phyloP scores from a whole-genome alignment of 2,113 vertebrate genomes.

The Thunnus maccoyii region DNA sequence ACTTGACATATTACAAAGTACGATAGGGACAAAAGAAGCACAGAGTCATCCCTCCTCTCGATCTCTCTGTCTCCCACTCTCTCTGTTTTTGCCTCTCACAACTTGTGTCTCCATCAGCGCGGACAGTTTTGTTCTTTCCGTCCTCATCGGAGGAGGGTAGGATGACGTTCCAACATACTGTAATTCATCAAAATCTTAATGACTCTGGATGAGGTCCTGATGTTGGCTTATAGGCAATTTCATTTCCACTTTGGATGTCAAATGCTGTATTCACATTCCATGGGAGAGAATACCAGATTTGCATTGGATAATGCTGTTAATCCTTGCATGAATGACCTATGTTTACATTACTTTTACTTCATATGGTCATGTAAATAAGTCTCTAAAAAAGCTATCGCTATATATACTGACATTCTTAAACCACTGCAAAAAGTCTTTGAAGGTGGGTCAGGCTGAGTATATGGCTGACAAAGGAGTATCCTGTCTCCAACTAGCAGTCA shows the following conservation, averaged over 20 bases:
- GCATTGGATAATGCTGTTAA: not conserved
- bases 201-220: constrained; percentile 34
- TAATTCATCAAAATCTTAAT: constrained; percentile 43
- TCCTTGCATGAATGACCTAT: not conserved
- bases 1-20: constrained; percentile 45
- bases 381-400: too few species aligned
- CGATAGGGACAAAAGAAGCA: constrained; percentile 51
- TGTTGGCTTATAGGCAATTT: constrained; percentile 24
- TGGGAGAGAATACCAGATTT: not conserved
- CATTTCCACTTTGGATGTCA: constrained; percentile 10
- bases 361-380: too few species aligned
- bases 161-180: constrained; percentile 36
- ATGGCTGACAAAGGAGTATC: too few species aligned
- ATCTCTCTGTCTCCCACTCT: constrained; percentile 34
- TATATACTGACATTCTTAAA: too few species aligned
- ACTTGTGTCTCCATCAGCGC: not conserved
- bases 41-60: constrained; percentile 14
- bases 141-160: constrained; percentile 26
- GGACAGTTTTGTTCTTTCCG: not conserved
- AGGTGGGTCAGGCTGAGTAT: too few species aligned
- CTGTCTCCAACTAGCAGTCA: too few species aligned
- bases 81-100: not conserved
- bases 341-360: too few species aligned
- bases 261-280: not conserved
- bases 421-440: too few species aligned